Base-by-base conservation (phyloP, 2,113 vertebrate genomes). In the Cyphomyrus discorhynchus region DNA sequence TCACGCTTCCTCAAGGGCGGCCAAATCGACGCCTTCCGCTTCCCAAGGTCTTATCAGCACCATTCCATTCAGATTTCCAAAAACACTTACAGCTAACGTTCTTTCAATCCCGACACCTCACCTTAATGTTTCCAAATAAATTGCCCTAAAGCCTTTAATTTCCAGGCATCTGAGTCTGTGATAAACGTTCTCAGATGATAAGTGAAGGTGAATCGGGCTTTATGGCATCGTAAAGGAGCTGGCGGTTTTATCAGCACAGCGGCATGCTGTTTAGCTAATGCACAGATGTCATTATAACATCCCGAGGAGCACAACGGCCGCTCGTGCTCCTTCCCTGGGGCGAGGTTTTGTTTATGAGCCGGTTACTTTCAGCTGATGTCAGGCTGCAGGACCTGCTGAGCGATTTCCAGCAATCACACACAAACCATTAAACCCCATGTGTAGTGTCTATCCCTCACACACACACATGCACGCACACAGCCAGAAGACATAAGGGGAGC, bases 61-160 rank as follows among this genome's bases (percentile, higher is more conserved):
- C 24, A 17, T 80, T 85, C 83, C 21, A 50, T 47, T 50, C 42
- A n/a, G 47, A 15, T 86, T 49, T 50, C 17, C 47, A 86, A 50
- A 86, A 86, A 86, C 42, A 85, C 42, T 49, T 47, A 50, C 45
- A n/a, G 1, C 24, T 6, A 47, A 49, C 83, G 13, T 86, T 50
- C 47, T 24, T 42, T 80, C 74, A 42, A 80, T 80, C 15, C 35
- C n/a, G 6, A 39, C 74, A 80, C 74, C 74, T 42, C 74, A 80
- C 35, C 74, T 80, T 80, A 77, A 77, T 42, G 74, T 80, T 80
- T 86, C 45, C 47, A 86, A 86, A 86, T 86, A 86, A 86, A 27
- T 31, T 27, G 45, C 74, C 83, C 27, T 50, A 31, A 86, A 86
- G 47, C 19, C 83, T 86, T 27, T 86, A 50, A 47, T 49, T 27